A percentile compares a stretch with the other conserved stretches of the same genome.
Evolutionary conservation across 92 coral and sea anemone species (phyloP).

Genomic region (Montipora capitata): DNA sequence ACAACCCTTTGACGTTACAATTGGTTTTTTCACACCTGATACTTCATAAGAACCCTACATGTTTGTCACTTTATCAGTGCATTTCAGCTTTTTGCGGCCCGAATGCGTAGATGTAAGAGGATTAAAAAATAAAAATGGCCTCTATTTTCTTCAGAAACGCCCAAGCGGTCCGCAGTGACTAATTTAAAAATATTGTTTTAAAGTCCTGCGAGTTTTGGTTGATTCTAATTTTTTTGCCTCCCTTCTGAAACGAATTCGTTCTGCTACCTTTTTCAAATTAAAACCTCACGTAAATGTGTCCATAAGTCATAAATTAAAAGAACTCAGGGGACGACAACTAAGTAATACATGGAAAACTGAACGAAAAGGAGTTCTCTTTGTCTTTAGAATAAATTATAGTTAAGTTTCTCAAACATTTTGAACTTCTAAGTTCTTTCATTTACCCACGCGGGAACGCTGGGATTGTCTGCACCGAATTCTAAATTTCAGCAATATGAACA

Average conservation of each 20-base stretch:
- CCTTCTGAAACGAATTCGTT: neutral
- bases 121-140: neutral
- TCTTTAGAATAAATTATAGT: too few relatives aligned
- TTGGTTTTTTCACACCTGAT: too few relatives aligned
- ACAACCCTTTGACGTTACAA: neutral
- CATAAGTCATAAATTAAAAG: too few relatives aligned
- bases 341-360: too few relatives aligned
- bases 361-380: too few relatives aligned
- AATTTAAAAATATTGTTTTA: too few relatives aligned
- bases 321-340: too few relatives aligned
- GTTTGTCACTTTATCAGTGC: neutral
- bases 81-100: neutral
- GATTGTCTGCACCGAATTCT: neutral
- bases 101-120: neutral
- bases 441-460: neutral
- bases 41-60: neutral
- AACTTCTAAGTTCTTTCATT: too few relatives aligned
- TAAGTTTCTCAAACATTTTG: too few relatives aligned
- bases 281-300: neutral
- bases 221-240: too few relatives aligned
- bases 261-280: neutral
- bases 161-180: neutral
- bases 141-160: conserved; percentile 14
- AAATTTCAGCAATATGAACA: neutral
- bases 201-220: too few relatives aligned